These are phyloP conservation scores for Halesus radiatus DNA, from an alignment of 1,140 invertebrate genomes.

Conservation along the genomic window DNA sequence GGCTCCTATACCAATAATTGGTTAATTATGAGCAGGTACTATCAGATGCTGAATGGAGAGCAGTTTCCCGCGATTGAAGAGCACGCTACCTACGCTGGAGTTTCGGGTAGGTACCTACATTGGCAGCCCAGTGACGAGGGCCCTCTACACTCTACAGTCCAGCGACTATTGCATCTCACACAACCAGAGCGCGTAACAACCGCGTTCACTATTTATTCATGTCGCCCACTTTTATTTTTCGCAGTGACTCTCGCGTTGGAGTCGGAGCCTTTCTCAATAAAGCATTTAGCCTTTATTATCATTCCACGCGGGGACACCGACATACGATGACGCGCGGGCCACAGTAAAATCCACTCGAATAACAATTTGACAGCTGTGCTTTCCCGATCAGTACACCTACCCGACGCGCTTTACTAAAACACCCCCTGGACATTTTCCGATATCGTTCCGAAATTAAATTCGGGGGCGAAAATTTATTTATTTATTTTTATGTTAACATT, in stretches of 20 bases:
- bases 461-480: background rate
- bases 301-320: slow-evolving; percentile 41
- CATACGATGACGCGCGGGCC: slow-evolving; percentile 29
- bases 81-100: too few species aligned
- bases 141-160: too few species aligned
- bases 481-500: background rate
- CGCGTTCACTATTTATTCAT: background rate
- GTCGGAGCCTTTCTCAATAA: slow-evolving; percentile 39
- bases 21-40: too few species aligned
- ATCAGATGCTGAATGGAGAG: too few species aligned
- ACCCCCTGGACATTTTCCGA: background rate
- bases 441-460: background rate
- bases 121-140: too few species aligned
- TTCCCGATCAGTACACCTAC: background rate
- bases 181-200: slow-evolving; percentile 34
- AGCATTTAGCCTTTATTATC: slow-evolving; percentile 30
- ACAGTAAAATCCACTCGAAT: background rate
- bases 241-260: slow-evolving; percentile 15
- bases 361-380: slow-evolving; percentile 26
- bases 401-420: background rate
- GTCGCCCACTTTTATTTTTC: slow-evolving; percentile 50
- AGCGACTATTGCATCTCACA: background rate
- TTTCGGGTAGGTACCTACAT: too few species aligned
- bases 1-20: too few species aligned
- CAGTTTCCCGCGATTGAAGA: too few species aligned